A percentile compares a stretch with the other conserved stretches of the same genome.
phyloP scores from a whole-genome alignment of 1,140 invertebrate species.

The Zaprionus gabonicus region DNA sequence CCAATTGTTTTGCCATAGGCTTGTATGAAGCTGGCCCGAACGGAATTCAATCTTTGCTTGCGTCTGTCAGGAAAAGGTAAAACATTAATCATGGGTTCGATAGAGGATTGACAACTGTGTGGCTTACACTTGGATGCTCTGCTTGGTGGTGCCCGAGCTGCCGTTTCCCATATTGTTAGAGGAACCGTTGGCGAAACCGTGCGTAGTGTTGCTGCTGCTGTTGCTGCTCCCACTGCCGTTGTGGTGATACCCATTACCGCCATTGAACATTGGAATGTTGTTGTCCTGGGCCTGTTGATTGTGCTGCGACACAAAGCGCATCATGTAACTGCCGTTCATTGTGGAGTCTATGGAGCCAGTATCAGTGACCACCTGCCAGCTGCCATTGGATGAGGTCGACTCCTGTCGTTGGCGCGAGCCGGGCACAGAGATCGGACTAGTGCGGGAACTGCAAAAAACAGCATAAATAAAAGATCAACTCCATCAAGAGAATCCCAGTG shows the following conservation, averaged over 20 bases:
- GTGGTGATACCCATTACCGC: slow-evolving; percentile 85
- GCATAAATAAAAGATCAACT: slow-evolving; percentile 53
- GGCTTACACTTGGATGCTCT: slow-evolving; percentile 65
- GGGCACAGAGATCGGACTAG: slow-evolving; percentile 87
- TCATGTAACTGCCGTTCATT: slow-evolving; percentile 85
- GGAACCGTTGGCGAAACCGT: slow-evolving; percentile 84
- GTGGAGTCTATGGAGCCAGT: slow-evolving; percentile 87
- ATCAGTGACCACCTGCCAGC: slow-evolving; percentile 89
- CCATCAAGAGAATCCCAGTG: background rate
- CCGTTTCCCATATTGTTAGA: slow-evolving; percentile 55
- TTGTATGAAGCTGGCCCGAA: slow-evolving; percentile 81
- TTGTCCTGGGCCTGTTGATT: slow-evolving; percentile 68
- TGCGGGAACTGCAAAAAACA: slow-evolving; percentile 81
- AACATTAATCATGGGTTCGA: background rate
- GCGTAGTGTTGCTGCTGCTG: slow-evolving; percentile 86
- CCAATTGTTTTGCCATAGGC: slow-evolving; percentile 83
- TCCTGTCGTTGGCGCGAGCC: slow-evolving; percentile 86
- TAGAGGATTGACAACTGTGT: background rate
- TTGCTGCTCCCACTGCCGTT: slow-evolving; percentile 84
- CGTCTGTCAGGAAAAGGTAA: slow-evolving; percentile 76
- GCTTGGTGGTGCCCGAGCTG: slow-evolving; percentile 55
- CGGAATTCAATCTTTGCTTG: slow-evolving; percentile 86
- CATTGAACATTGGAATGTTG: slow-evolving; percentile 83
- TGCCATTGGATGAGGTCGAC: slow-evolving; percentile 85
- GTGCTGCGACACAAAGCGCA: slow-evolving; percentile 83